Percentiles rank a stretch among this genome's conserved stretches.
These are phyloP conservation scores for Penaeus indicus DNA, from an alignment of 1,140 invertebrate species.

Conservation along the genomic window DNA sequence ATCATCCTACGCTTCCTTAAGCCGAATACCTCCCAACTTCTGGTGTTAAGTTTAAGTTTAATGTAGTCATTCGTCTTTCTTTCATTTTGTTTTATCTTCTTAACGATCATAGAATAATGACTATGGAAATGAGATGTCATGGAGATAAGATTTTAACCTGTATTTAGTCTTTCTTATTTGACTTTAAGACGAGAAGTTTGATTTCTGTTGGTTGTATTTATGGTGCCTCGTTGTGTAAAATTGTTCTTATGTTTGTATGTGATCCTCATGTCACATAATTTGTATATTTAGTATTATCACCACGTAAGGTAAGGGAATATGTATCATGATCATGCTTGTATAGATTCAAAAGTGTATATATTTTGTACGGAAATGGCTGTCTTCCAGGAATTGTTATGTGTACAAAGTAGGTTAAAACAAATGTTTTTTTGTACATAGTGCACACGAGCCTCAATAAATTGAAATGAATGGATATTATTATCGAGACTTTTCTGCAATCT, in stretches of 20 bases:
- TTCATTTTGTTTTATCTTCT: background rate
- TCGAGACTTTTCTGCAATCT: background rate
- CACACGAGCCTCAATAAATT: constrained; percentile 23
- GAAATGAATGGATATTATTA: constrained; percentile 19
- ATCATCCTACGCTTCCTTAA: no score
- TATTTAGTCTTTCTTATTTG: no score
- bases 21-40: background rate
- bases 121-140: background rate
- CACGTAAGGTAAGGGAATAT: background rate
- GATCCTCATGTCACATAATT: no score
- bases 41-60: background rate
- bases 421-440: constrained; percentile 20
- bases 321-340: background rate
- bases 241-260: no score
- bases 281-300: no score
- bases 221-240: no score
- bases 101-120: background rate
- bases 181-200: background rate
- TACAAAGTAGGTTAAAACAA: constrained; percentile 61
- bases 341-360: constrained; percentile 47
- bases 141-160: background rate
- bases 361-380: constrained; percentile 54
- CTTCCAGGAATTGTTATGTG: constrained; percentile 50
- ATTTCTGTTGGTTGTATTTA: constrained; percentile 1
- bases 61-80: background rate